phyloP scores from a whole-genome alignment of 2,797 vertebrate species.

The Benthosema pterotum region DNA sequence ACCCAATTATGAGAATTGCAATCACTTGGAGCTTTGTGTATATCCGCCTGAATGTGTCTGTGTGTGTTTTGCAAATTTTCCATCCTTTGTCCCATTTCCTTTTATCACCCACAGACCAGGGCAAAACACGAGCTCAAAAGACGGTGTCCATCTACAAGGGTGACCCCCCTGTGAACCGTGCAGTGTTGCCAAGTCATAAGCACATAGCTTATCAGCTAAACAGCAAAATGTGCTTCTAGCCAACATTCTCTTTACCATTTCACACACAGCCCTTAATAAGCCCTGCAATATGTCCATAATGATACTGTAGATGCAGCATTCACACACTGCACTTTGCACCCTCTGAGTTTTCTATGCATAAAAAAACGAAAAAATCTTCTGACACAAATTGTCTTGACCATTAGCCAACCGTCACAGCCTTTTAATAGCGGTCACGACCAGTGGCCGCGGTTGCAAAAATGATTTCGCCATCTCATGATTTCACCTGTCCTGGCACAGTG shows the following conservation, averaged over 20 bases:
- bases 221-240: conserved; percentile 36
- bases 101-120: conserved; percentile 13
- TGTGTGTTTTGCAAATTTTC: not conserved
- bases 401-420: no score
- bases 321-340: conserved; percentile 7
- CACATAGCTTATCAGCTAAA: conserved; percentile 47
- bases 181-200: conserved; percentile 52
- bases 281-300: conserved; percentile 21
- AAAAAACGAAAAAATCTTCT: no score
- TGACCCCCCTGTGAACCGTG: conserved; percentile 61
- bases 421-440: no score
- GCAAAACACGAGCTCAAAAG: conserved; percentile 29
- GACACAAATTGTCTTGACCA: no score
- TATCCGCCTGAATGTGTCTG: conserved; percentile 1
- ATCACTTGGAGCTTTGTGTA: conserved; percentile 13
- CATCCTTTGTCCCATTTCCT: not conserved
- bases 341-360: no score
- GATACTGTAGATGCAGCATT: conserved; percentile 15
- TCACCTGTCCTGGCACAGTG: no score
- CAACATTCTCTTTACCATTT: conserved; percentile 41
- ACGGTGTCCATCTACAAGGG: conserved; percentile 32
- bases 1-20: conserved; percentile 18
- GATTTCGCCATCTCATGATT: no score
- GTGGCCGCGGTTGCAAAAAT: no score
- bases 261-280: conserved; percentile 30